Evolutionary conservation across 1,140 invertebrate genomes (phyloP), one percentile per base, ranked within the genome.

Genomic region (Aphelinus certus): DNA sequence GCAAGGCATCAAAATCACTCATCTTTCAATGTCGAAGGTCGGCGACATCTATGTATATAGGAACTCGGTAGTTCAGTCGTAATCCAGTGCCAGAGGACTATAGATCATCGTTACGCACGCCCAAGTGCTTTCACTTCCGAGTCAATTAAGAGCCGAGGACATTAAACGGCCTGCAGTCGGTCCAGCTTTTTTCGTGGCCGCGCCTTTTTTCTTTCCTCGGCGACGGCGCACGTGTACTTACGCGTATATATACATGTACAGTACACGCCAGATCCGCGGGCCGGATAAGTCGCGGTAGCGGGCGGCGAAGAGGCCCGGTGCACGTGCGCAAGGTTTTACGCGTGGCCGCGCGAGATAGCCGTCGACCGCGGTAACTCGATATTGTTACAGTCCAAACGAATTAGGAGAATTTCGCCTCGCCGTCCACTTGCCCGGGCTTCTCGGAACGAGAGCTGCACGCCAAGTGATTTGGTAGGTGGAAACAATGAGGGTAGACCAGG

Each of bases 301-400:
- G 73, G 77, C 79, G 76, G 26, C 26, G 26, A 79, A 80, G 65
- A n/a, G 48, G 45, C 49, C 3, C 69, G 47, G 74, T 80, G 79
- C 85, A 87, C 85, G 84, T 82, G 84, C 83, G 82, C 85, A 42
- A n/a, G 60, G 49, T 71, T 72, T 72, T 57, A 75, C 69, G 72
- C 26, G 26, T 26, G 26, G 26, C 26, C 26, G 26, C 61, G 46
- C 1, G 43, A 58, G 86, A 86, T 87, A 85, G 68, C 76, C 79
- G 86, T 87, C 85, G 77, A 57, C 26, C 26, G 26, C 77, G 80
- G 86, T 86, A 86, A 87, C 85, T 84, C 84, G 85, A 87, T 87
- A 87, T 87, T 87, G 85, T 86, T 87, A 86, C 82, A 81, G 83
- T 86, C 26, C 82, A 85, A 85, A 85, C 84, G 86, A 87, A 87